Evolutionary conservation across 2,113 vertebrate genomes (phyloP), one percentile per base, ranked within the genome.

Genomic region (Clarias gariepinus): DNA sequence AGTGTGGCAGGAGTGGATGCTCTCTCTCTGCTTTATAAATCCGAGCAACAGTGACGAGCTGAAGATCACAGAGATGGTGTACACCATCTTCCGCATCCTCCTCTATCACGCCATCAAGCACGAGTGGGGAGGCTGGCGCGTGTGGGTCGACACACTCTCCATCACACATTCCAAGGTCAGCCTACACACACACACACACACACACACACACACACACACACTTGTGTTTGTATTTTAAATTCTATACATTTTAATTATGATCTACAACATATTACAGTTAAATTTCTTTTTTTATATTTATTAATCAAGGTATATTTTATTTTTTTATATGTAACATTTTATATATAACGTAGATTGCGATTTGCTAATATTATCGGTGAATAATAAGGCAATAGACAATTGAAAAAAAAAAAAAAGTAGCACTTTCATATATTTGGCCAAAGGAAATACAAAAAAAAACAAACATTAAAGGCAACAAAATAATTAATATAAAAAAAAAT

Each of bases 1-100:
- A 0, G 98, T 99, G 82, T 99, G 98, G 98, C 98, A 99, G 93
- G 98, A 99, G 82, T 99, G 98, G 98, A 99, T 99, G 98, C 96
- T 99, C 91, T 99, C 98, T 47, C 95, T 99, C 87, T 97, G 97
- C 93, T 99, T 95, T 92, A 96, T 99, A 93, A 96, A 94, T 90
- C 97, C 98, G 0, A 94, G 94, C 89, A 98, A 91, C 94, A 96
- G 93, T 3, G 98, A 99, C 89, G 98, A 99, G 89, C 97, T 98
- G 93, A 99, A 99, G 95, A 97, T 99, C 94, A 97, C 97, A 2
- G 98, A 99, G 94, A 99, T 99, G 98, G 98, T 99, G 10, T 99
- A 97, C 87, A 97, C 98, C 90, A 94, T 99, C 93, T 99, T 99
- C 93, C 95, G 98, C 89, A 99, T 99, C 92, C 94, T 99, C 41